phyloP scores from a whole-genome alignment of 1,140 invertebrate species.

The Rhynchophorus ferrugineus region DNA sequence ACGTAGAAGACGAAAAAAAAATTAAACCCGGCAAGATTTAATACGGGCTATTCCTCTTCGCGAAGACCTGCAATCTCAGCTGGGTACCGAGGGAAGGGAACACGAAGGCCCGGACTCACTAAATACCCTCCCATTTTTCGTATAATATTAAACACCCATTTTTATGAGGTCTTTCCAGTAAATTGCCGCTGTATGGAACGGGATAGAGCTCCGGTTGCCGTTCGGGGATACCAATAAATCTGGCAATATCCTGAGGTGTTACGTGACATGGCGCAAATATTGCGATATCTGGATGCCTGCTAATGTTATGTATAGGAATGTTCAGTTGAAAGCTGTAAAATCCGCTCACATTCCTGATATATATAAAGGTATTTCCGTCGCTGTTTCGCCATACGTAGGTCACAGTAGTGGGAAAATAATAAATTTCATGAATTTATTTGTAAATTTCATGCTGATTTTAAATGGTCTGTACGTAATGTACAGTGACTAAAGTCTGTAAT shows the following conservation, averaged over 20 bases:
- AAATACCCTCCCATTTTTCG: slow-evolving; percentile 4
- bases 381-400: too few species aligned
- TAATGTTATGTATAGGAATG: slow-evolving; percentile 11
- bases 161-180: slow-evolving; percentile 11
- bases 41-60: background rate
- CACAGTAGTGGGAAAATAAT: too few species aligned
- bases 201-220: slow-evolving; percentile 5
- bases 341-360: background rate
- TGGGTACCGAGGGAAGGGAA: background rate
- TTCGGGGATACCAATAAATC: slow-evolving; percentile 16
- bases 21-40: background rate
- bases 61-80: background rate
- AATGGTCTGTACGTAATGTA: too few species aligned
- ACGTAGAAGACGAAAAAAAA: too few species aligned
- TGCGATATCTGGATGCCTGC: slow-evolving; percentile 10
- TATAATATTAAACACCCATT: slow-evolving; percentile 11
- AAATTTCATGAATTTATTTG: too few species aligned
- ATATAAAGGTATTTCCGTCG: too few species aligned
- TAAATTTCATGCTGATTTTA: too few species aligned
- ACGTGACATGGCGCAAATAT: slow-evolving; percentile 19
- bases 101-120: background rate
- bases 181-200: slow-evolving; percentile 1
- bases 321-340: slow-evolving; percentile 12
- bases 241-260: slow-evolving; percentile 13
- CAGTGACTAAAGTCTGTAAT: too few species aligned